Conservation (phyloP, 2,888 invertebrate species). For the Metellina segmentata region DNA sequence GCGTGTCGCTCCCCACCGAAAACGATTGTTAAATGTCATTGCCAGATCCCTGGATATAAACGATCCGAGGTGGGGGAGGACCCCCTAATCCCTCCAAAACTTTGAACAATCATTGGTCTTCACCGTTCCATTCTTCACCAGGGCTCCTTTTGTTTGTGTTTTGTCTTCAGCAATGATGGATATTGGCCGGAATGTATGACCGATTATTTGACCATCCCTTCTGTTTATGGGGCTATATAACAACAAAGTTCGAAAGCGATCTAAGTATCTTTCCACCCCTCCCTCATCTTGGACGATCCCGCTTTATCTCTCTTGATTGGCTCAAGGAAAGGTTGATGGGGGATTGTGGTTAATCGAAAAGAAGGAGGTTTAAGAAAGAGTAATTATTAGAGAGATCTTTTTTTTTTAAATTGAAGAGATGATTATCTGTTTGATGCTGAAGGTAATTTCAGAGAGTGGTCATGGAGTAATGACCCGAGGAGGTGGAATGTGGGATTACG, state of each 20-base stretch:
- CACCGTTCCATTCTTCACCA: constrained; percentile 37
- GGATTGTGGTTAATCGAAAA: constrained; percentile 15
- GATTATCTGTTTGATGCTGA: not conserved
- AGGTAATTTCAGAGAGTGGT: not conserved
- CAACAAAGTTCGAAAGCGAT: constrained; percentile 30
- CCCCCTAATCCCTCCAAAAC: constrained; percentile 53
- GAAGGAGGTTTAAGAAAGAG: constrained; percentile 22
- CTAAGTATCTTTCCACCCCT: constrained; percentile 17
- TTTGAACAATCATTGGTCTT: constrained; percentile 69
- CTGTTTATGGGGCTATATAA: constrained; percentile 61
- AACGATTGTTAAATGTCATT: constrained; percentile 74
- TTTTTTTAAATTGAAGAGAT: not conserved
- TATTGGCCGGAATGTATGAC: constrained; percentile 48
- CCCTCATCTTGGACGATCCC: not conserved
- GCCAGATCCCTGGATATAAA: constrained; percentile 72
- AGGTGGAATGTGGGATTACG: not conserved
- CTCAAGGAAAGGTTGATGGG: not conserved
- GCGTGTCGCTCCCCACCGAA: constrained; percentile 8
- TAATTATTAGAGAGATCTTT: constrained; percentile 17
- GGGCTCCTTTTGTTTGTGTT: constrained; percentile 3
- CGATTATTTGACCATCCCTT: constrained; percentile 68
- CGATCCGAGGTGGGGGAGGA: constrained; percentile 30
- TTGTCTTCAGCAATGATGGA: constrained; percentile 44
- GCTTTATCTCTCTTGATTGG: constrained; percentile 56
- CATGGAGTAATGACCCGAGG: not conserved